Evolutionary conservation across 2,113 vertebrate genomes (phyloP).

Genomic region (Cryptomyrus ogoouensis): DNA sequence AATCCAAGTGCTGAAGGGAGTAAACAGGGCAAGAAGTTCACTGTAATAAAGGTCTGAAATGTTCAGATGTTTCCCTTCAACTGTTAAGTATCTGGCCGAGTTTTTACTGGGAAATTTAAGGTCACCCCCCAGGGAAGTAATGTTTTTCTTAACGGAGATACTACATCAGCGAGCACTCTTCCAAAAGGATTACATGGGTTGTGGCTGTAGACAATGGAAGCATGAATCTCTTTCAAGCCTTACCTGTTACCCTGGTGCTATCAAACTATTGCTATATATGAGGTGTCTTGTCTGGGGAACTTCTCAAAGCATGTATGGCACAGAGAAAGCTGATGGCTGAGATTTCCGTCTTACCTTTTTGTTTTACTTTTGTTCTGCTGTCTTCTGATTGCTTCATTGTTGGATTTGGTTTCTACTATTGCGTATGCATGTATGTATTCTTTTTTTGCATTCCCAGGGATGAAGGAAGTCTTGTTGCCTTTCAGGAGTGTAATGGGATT

Average conservation of each 20-base stretch:
- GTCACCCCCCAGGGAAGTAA: background rate
- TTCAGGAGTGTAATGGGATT: constrained; percentile 97
- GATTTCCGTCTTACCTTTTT: background rate
- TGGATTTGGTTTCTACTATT: background rate
- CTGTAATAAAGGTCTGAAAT: background rate
- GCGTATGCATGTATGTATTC: background rate
- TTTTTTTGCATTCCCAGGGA: background rate
- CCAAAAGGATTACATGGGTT: background rate
- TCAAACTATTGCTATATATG: background rate
- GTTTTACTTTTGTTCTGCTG: background rate
- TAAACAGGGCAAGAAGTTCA: background rate
- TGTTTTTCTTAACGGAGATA: background rate
- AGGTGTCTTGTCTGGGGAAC: background rate
- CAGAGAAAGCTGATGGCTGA: background rate
- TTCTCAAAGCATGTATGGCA: background rate
- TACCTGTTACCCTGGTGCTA: background rate
- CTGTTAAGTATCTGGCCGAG: background rate
- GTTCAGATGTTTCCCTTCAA: background rate
- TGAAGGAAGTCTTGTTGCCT: constrained; percentile 39
- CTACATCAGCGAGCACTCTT: background rate
- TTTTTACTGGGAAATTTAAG: background rate
- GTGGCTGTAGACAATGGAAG: background rate
- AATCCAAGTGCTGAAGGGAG: background rate
- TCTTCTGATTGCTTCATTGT: background rate
- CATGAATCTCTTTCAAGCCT: background rate